Base-by-base conservation (phyloP, 2,797 vertebrate species). In the Buceros bicornis region DNA sequence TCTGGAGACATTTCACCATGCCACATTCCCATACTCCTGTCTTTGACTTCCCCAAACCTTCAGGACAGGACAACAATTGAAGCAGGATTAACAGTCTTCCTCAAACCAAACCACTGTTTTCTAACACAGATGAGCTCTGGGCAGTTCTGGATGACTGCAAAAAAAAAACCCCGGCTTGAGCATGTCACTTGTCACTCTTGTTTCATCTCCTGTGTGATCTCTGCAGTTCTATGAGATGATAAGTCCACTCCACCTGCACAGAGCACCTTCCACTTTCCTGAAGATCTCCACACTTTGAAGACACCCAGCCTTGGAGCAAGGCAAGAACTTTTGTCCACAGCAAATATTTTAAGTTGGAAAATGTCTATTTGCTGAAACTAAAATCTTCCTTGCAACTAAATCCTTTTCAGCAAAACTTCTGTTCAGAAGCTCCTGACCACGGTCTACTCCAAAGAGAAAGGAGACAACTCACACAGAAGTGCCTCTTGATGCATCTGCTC, bases 211-310 rank as follows among this genome's bases (percentile, higher is more conserved):
- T 48, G 11, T 35, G 37, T 40, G 37, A 40, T 10, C 16, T 65
- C 42, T 61, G 28, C 8, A 15, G 43, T 18, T 28, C 11, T 1
- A 0, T 18, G 33, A 26, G 22, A 65, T n/a, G 51, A 86, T 0
- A 1, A 6, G 16, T 9, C 11, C 56, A 47, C 31, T 82, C 60
- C 4, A 42, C 8, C 19, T 45, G 4, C 4, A 2, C 5, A 5
- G 35, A 82, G 19, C 15, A 77, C 24, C 42, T 72, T 64, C 26
- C 21, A 53, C 17, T 58, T 72, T 61, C 37, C 17, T 54, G 42
- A 69, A 65, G 22, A 50, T 7, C 33, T 80, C 22, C 48, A 80
- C 11, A 13, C 56, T 54, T 48, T 66, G 56, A 80, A 80, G 56
- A 76, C 10, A 69, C 10, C 4, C 31, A 60, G 14, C 14, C 16